Base-by-base conservation (phyloP, 2,113 vertebrate species). In the Nibea albiflora region DNA sequence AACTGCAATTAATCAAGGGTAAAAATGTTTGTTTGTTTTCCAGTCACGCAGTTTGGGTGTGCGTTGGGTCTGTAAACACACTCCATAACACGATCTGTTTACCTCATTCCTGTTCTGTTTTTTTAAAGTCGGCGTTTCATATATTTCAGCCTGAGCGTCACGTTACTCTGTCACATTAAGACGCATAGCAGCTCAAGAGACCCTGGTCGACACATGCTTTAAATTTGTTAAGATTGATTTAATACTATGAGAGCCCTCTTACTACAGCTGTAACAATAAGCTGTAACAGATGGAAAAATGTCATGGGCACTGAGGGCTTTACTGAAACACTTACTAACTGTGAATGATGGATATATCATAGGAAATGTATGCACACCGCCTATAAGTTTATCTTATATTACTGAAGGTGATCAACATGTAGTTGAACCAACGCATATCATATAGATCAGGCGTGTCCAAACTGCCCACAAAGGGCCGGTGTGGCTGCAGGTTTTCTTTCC, bases 271-370 rank as follows among this genome's bases (percentile, higher is more conserved):
- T 65, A 31, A 63, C 5, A 35, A 50, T 78, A 56, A 75, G 4
- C 20, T 67, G 31, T 8, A 71, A 42, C 71, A 86, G 65, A 78
- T 75, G 78, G 47, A 24, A 4, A 71, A 53, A 66, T 73, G 78
- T 44, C 58, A 53, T 4, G 4, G 20, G 49, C 20, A 31, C 22
- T 12, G 7, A 6, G 47, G 15, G 5, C 28, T 72, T 31, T 22
- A 28, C 28, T 53, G 4, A 76, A 58, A 8, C 1, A 8, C 35
- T 10, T 19, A 54, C 17, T 19, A 28, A 47, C 16, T 61, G 46
- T 46, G 16, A 62, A 54, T 35, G 46, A 75, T 35, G 28, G 19
- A 19, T 16, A 28, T 54, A 11, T 4, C 9, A 8, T 5, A 42
- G 19, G 12, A 11, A 26, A 63, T 68, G 26, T 62, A 8, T 57